phyloP scores from a whole-genome alignment of 2,888 invertebrate genomes.

The Adelognathus sp. region DNA sequence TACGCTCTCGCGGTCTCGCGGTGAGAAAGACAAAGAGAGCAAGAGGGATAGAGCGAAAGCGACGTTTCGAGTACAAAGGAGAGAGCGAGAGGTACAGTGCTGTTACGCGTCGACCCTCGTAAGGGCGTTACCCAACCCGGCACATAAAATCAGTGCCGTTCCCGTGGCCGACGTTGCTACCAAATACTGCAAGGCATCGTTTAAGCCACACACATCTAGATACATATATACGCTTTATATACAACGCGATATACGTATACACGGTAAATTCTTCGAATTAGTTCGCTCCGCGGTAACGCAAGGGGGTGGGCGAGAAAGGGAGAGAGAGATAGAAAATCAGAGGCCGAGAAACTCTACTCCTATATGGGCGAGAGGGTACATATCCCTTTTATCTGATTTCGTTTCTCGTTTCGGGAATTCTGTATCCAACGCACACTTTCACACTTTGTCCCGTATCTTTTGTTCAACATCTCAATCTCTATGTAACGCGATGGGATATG shows the following conservation, averaged over 20 bases:
- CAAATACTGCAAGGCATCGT: slow-evolving; percentile 55
- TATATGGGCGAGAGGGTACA: background rate
- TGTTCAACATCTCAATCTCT: slow-evolving; percentile 53
- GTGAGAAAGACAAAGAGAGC: background rate
- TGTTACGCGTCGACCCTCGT: slow-evolving; percentile 57
- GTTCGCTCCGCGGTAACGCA: slow-evolving; percentile 50
- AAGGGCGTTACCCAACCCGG: slow-evolving; percentile 56
- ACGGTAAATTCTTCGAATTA: slow-evolving; percentile 55
- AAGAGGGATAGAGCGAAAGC: background rate
- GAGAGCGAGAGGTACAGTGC: slow-evolving; percentile 27
- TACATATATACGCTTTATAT: background rate
- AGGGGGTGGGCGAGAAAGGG: too few relatives aligned
- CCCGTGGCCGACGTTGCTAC: slow-evolving; percentile 37
- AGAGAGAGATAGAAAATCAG: slow-evolving; percentile 43
- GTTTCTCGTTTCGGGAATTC: slow-evolving; percentile 58
- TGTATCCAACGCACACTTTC: slow-evolving; percentile 33
- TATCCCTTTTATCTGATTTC: slow-evolving; percentile 53
- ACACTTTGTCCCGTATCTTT: slow-evolving; percentile 53
- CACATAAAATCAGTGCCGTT: slow-evolving; percentile 58
- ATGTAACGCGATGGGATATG: slow-evolving; percentile 1
- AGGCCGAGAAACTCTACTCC: background rate
- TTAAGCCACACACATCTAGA: slow-evolving; percentile 5
- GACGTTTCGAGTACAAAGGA: slow-evolving; percentile 12
- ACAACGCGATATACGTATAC: too few relatives aligned
- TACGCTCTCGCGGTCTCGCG: slow-evolving; percentile 28